Conservation (phyloP, 1,140 invertebrate species). For the Drosophila kepulauana region DNA sequence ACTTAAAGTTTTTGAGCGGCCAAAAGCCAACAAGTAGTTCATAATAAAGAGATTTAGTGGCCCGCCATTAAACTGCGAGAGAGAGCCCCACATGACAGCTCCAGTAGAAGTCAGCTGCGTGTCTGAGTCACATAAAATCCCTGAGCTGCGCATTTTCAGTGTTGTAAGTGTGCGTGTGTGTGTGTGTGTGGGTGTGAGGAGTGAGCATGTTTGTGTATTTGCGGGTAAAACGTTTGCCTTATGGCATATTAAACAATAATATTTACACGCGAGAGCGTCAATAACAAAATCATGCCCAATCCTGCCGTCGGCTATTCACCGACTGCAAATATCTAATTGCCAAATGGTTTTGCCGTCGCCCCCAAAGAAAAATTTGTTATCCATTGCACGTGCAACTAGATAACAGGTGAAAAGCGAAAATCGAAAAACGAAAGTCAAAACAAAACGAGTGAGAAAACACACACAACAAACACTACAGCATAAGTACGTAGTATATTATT, state of each 20-base stretch:
- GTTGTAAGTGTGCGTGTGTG: not conserved
- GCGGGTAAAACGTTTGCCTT: constrained; percentile 40
- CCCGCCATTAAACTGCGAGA: constrained; percentile 56
- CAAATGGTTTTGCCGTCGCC: constrained; percentile 20
- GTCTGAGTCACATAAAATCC: constrained; percentile 34
- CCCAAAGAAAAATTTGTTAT: constrained; percentile 31
- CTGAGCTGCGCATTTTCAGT: constrained; percentile 31
- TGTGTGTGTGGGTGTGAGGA: not conserved
- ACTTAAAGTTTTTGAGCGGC: constrained; percentile 64
- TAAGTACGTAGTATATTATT: constrained; percentile 13
- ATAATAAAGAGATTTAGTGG: constrained; percentile 76
- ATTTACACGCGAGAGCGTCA: constrained; percentile 66
- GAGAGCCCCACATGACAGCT: constrained; percentile 14
- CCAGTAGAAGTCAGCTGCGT: constrained; percentile 22
- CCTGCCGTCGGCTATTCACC: constrained; percentile 7
- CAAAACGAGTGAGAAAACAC: constrained; percentile 44
- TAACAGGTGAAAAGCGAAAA: constrained; percentile 13
- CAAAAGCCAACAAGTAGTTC: constrained; percentile 79
- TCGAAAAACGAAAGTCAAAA: constrained; percentile 10
- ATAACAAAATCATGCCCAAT: constrained; percentile 39
- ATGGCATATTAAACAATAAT: constrained; percentile 81
- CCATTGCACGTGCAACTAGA: constrained; percentile 57
- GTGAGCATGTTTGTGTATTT: constrained; percentile 9
- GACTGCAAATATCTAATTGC: constrained; percentile 59
- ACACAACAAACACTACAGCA: constrained; percentile 35